A percentile compares a stretch with the other conserved stretches of the same genome.
phyloP scores from a whole-genome alignment of 1,140 invertebrate species.

The Macrotrachela quadricornifera region DNA sequence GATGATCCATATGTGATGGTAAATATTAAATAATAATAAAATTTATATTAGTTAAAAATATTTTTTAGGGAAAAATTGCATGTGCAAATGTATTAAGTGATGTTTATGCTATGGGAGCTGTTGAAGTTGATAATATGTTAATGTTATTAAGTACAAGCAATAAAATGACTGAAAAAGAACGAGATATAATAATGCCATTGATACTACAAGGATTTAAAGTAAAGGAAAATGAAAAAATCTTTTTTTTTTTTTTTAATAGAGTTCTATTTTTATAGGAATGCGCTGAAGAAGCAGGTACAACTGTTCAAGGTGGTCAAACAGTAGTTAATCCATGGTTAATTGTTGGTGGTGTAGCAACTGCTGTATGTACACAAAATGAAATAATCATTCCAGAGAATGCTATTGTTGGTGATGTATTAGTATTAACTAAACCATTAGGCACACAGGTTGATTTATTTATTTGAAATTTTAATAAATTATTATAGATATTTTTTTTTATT shows the following conservation, averaged over 20 bases:
- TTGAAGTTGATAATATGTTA: slow-evolving; percentile 94
- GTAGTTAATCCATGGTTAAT: slow-evolving; percentile 94
- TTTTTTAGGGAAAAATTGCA: slow-evolving; percentile 84
- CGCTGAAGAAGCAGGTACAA: slow-evolving; percentile 70
- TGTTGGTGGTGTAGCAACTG: slow-evolving; percentile 82
- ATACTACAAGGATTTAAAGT: slow-evolving; percentile 75
- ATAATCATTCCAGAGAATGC: slow-evolving; percentile 89
- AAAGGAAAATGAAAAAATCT: too few species aligned
- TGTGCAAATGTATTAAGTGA: slow-evolving; percentile 97
- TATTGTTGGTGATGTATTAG: slow-evolving; percentile 80
- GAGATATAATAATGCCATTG: slow-evolving; percentile 75
- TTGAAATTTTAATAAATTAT: too few species aligned
- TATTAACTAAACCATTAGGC: slow-evolving; percentile 82
- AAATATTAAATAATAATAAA: too few species aligned
- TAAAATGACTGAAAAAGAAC: slow-evolving; percentile 59
- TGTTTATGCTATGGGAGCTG: slow-evolving; percentile 94
- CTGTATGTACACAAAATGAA: slow-evolving; percentile 72
- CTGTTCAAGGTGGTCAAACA: slow-evolving; percentile 76
- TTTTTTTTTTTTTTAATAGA: too few species aligned
- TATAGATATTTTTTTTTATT: too few species aligned
- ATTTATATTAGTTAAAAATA: too few species aligned
- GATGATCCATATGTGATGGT: slow-evolving; percentile 99
- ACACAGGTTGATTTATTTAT: too few species aligned
- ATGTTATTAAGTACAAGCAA: slow-evolving; percentile 62
- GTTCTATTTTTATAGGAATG: slow-evolving; percentile 38